Evolutionary conservation across 2,888 invertebrate species (phyloP), one percentile per base, ranked within the genome.

Genomic region (Parnassius glacialis): DNA sequence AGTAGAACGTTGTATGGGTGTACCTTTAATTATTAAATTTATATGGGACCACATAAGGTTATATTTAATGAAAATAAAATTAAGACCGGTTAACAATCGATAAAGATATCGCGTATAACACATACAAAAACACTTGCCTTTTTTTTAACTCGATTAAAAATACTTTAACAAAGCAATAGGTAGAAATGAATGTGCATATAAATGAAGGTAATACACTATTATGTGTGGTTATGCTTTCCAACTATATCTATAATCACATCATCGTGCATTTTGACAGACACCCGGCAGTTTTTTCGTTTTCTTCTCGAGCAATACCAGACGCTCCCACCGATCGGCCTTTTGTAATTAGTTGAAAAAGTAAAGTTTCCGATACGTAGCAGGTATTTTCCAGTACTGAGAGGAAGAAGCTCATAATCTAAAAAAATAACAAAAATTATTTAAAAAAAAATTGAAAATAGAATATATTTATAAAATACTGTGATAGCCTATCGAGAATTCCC

Each of bases 251-350:
- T 44, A 0, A 85, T 69, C 1, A 59, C 50, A 2, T 71, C 66
- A 11, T 76, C 69, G 10, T 68, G 59, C 73, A 80, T 85, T 52
- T 73, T 81, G 20, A 83, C 75, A 0, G 76, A 73, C 1, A 73
- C 85, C 11, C 72, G 72, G 61, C 86, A 87, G 34, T 75, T 77
- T 52, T 72, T 80, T 54, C 80, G 76, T 12, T 74, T 64, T 16
- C 85, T 74, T 61, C 79, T 83, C 0, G 86, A 86, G 56, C 86
- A 86, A 52, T 85, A 85, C 85, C 86, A 86, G 0, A 76, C 69
- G 5, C 73, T 78, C 47, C 64, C 73, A 0, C 76, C 74, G 0
- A 65, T 58, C 10, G 74, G 66, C 7, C 74, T 74, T 10, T 67
- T 74, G 43, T 72, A 71, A 60, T 80, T 84, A 0, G 79, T 75